Evolutionary conservation across 2,797 vertebrate genomes (phyloP).

Genomic region (Pitangus sulphuratus): DNA sequence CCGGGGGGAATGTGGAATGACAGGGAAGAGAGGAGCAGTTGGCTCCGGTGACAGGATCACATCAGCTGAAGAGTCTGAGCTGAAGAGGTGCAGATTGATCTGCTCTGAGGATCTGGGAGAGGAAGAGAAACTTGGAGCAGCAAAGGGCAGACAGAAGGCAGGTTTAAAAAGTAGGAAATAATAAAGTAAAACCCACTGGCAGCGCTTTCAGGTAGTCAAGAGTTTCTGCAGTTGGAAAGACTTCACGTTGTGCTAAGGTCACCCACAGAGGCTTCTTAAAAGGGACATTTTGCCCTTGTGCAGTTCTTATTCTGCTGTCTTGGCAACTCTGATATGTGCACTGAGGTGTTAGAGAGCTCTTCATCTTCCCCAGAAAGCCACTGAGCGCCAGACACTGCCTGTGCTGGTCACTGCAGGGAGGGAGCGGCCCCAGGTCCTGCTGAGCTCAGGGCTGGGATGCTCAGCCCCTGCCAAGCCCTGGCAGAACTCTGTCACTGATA

Average conservation of each 20-base stretch:
- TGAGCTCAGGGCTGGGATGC: not conserved
- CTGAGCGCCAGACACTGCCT: fast-evolving
- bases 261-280: not conserved
- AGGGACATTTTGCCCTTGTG: not conserved
- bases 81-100: not conserved
- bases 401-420: not conserved
- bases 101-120: not conserved
- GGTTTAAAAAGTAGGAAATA: not conserved
- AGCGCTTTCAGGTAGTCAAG: not conserved
- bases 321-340: not conserved
- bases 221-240: not conserved
- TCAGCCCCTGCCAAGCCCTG: not conserved
- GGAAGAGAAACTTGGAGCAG: not conserved
- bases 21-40: not conserved
- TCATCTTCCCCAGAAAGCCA: fast-evolving
- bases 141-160: not conserved
- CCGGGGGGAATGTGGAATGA: not conserved
- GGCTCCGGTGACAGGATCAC: not conserved
- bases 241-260: not conserved
- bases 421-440: not conserved
- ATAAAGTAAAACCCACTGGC: not conserved
- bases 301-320: not conserved
- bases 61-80: not conserved
- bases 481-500: not conserved
- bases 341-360: not conserved